Base-by-base conservation (phyloP, 2,888 invertebrate genomes). In the Chouioia cunea region DNA sequence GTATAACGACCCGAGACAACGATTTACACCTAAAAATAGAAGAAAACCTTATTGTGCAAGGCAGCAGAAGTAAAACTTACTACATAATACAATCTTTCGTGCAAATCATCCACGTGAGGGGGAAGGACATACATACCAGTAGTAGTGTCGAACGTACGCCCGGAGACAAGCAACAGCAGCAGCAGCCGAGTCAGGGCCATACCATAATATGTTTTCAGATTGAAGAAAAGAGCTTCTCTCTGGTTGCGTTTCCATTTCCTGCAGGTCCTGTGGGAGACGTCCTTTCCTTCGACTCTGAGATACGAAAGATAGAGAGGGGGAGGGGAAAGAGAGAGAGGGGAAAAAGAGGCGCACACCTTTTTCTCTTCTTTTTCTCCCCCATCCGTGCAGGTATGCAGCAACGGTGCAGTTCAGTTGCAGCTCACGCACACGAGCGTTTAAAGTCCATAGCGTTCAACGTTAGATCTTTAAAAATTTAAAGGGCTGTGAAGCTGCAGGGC, bases 401-500 rank as follows among this genome's bases (percentile, higher is more conserved):
- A 1, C 2, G 36, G 36, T 1, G 36, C 47, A 18, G 36, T 56
- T 62, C 54, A 22, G 60, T 62, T 68, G 48, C 62, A 27, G 46
- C 64, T 58, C 58, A 54, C 56, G 62, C 68, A 56, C 52, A n/a
- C 52, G n/a, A 20, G 16, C 68, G 43, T 56, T 60, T 56, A 68
- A 65, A 70, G 63, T 58, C 47, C 48, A 36, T 2, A 23, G 15
- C 36, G 46, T 2, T 12, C 44, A 22, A 23, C 43, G 54, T 57
- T 76, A 12, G 77, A 75, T 77, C 76, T 79, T 79, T 79, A 79
- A 79, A 79, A 58, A 78, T 68, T 79, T 77, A 79, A 79, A 79
- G 78, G 78, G 78, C 75, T 12, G 20, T 22, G 18, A 18, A 2
- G 52, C 52, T 52, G 14, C 52, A 2, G 22, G 18, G 10, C 52